Evolutionary conservation across 2,888 invertebrate species (phyloP).

Genomic region (Apoda limacodes): DNA sequence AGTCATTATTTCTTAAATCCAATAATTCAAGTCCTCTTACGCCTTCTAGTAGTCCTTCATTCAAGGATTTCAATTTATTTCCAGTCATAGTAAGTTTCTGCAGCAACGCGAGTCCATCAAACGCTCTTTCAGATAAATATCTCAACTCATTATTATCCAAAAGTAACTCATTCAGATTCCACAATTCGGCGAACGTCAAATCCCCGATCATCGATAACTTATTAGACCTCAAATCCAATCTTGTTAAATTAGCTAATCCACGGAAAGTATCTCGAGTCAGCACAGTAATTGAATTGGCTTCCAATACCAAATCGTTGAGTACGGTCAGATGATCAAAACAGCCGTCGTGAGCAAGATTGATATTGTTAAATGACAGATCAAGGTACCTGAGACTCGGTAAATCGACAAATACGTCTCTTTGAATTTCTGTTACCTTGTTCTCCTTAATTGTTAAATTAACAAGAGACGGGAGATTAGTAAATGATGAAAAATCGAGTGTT

Average conservation of each 20-base stretch:
- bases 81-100: constrained; percentile 80
- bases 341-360: constrained; percentile 87
- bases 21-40: constrained; percentile 80
- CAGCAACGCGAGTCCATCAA: constrained; percentile 80
- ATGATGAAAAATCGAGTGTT: constrained; percentile 76
- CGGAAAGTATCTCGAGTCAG: constrained; percentile 82
- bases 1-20: constrained; percentile 82
- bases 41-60: constrained; percentile 78
- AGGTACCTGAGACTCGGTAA: constrained; percentile 79
- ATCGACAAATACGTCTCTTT: constrained; percentile 80
- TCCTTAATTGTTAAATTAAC: constrained; percentile 79
- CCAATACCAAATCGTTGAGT: constrained; percentile 83
- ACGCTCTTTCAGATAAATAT: constrained; percentile 81
- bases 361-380: constrained; percentile 86
- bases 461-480: constrained; percentile 79
- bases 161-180: constrained; percentile 77
- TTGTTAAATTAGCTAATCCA: constrained; percentile 78
- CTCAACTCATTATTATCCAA: constrained; percentile 78
- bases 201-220: constrained; percentile 83
- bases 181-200: constrained; percentile 82
- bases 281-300: constrained; percentile 79
- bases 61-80: constrained; percentile 79
- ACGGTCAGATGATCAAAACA: constrained; percentile 81
- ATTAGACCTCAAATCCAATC: constrained; percentile 81
- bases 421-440: constrained; percentile 81